Conservation (phyloP, 2,888 invertebrate genomes). For the Mimumesa dahlbomi region DNA sequence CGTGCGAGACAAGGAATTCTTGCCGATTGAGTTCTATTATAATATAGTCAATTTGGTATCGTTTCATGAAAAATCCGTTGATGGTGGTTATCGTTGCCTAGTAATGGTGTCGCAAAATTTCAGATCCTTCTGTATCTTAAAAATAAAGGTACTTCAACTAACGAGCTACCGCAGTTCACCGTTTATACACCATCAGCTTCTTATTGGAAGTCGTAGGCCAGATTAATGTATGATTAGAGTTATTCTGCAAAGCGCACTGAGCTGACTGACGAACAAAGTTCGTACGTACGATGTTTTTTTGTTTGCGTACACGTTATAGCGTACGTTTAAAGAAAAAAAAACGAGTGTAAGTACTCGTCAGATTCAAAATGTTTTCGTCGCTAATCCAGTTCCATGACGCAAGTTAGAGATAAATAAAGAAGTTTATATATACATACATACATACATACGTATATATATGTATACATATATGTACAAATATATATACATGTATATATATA, state of each 20-base stretch:
- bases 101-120: slow-evolving; percentile 54
- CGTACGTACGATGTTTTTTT: slow-evolving; percentile 48
- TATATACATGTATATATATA: slow-evolving; percentile 62
- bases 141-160: slow-evolving; percentile 45
- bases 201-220: slow-evolving; percentile 47
- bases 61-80: slow-evolving; percentile 52
- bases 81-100: slow-evolving; percentile 58
- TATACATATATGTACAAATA: too few species aligned
- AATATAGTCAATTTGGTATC: slow-evolving; percentile 59
- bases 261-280: slow-evolving; percentile 56
- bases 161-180: slow-evolving; percentile 44
- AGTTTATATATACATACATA: slow-evolving; percentile 67
- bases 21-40: slow-evolving; percentile 57
- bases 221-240: slow-evolving; percentile 51
- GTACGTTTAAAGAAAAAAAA: slow-evolving; percentile 60
- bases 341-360: slow-evolving; percentile 35
- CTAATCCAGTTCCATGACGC: slow-evolving; percentile 70
- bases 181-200: slow-evolving; percentile 53
- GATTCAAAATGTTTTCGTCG: slow-evolving; percentile 60
- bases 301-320: slow-evolving; percentile 73
- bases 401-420: slow-evolving; percentile 62
- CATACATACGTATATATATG: slow-evolving; percentile 57
- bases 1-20: slow-evolving; percentile 63
- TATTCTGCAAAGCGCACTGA: slow-evolving; percentile 58
- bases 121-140: slow-evolving; percentile 45